Evolutionary conservation across 2,797 vertebrate species (phyloP), one percentile per base, ranked within the genome.

Genomic region (Adelosebastes latens): DNA sequence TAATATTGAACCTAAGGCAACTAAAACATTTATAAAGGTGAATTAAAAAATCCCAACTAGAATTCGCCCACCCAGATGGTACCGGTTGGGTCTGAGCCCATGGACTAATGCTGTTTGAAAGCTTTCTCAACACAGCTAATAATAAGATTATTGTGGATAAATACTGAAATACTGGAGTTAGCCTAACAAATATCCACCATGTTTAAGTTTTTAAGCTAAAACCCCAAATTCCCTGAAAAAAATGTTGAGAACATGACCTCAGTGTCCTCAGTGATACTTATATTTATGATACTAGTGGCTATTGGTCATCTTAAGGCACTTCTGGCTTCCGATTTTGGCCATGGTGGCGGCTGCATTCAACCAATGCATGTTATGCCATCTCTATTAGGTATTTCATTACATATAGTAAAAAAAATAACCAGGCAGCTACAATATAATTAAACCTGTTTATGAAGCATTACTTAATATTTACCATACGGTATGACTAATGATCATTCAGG

Each of bases 231-330:
- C 42, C 42, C 42, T 46, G 16, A 46, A 46, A 49, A 49, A 20
- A 18, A 39, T n/a, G 18, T 52, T 2, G 4, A 52, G 49, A 10
- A 52, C 49, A 63, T 36, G 2, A 36, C 6, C 32, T n/a, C 18
- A 61, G 3, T 60, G 58, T 29, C 58, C 4, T 61, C 20, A 63
- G 34, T 36, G 31, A 36, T n/a, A 12, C 36, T 39, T 39, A 39
- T 39, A 39, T 13, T 39, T 39, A 39, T 39, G 36, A 39, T 39
- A 39, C 36, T 42, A 20, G 58, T 31, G 27, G 59, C 32, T 63
- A 8, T 18, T 20, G 7, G 12, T 73, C 24, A 61, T 39, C 20
- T 55, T 53, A 80, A 73, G 77, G 77, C 77, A 80, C 77, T 42
- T 29, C 24, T 52, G 39, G 55, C 55, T 72, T 66, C n/a, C 6